Percentiles rank a stretch among this genome's conserved stretches.
phyloP scores from a whole-genome alignment of 2,888 invertebrate species.

The Nematopogon swammerdamellus region DNA sequence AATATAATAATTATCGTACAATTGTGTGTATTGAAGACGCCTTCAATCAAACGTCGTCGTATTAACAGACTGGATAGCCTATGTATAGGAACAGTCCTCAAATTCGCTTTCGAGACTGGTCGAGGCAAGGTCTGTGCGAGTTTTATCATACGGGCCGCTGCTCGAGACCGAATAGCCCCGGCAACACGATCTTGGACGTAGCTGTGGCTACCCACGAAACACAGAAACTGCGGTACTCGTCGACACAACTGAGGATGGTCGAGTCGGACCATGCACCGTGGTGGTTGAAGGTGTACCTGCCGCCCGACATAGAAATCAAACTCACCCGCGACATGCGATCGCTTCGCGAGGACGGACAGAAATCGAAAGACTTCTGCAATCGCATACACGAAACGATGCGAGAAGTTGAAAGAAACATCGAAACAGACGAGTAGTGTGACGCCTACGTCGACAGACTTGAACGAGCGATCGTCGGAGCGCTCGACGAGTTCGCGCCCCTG shows the following conservation, averaged over 20 bases:
- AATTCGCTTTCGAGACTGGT: too few relatives aligned
- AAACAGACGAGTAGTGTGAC: not conserved
- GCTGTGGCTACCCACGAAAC: conserved; percentile 1
- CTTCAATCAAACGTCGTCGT: too few relatives aligned
- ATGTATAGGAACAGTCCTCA: too few relatives aligned
- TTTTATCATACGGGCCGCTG: not conserved
- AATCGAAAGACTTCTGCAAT: not conserved
- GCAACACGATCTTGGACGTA: not conserved
- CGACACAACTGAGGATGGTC: not conserved
- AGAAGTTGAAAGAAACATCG: not conserved
- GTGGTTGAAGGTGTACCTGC: not conserved
- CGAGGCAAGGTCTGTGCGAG: not conserved
- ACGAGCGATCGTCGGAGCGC: not conserved
- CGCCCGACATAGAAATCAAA: not conserved
- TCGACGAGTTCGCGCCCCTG: not conserved
- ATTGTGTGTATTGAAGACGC: too few relatives aligned
- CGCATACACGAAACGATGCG: not conserved
- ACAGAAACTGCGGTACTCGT: not conserved
- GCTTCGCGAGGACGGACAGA: not conserved
- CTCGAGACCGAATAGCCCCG: conserved; percentile 1
- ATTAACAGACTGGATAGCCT: too few relatives aligned
- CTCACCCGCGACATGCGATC: not conserved
- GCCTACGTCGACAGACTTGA: not conserved
- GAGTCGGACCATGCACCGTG: conserved; percentile 2
- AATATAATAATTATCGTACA: too few relatives aligned